A percentile compares a stretch with the other conserved stretches of the same genome.
Conservation (phyloP, 2,113 vertebrate species). For the Lagopus muta region DNA sequence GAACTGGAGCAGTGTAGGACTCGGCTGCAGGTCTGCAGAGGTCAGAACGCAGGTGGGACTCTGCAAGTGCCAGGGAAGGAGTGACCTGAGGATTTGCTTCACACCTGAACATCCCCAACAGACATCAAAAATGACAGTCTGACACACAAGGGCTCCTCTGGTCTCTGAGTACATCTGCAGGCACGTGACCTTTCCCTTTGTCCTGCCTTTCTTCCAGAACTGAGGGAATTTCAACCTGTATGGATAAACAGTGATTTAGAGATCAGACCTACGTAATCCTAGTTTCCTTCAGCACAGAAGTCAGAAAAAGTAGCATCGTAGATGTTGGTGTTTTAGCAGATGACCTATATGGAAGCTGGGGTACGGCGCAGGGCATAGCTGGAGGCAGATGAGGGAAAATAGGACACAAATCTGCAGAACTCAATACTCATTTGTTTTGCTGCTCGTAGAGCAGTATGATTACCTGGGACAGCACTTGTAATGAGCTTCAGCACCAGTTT, state of each 20-base stretch:
- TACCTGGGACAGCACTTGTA: background rate
- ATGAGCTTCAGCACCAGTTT: background rate
- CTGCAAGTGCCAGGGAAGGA: background rate
- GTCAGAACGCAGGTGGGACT: background rate
- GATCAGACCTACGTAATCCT: background rate
- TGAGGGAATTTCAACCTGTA: background rate
- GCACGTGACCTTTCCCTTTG: background rate
- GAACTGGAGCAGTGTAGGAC: background rate
- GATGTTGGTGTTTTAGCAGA: background rate
- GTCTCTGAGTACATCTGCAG: background rate
- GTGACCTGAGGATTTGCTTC: background rate
- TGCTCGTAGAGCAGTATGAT: background rate
- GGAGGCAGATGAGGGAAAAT: background rate
- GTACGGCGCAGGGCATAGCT: background rate
- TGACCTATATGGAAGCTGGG: background rate
- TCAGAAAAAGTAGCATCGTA: background rate
- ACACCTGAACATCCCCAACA: background rate
- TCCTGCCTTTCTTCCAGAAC: background rate
- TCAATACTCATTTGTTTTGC: background rate
- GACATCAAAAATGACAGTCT: background rate
- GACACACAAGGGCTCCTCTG: background rate
- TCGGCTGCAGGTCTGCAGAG: background rate
- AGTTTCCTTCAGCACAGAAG: background rate
- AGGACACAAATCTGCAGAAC: background rate
- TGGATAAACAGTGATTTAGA: background rate